These are phyloP conservation scores for Patella pellucida DNA, from an alignment of 2,888 invertebrate genomes.

Conservation along the genomic window DNA sequence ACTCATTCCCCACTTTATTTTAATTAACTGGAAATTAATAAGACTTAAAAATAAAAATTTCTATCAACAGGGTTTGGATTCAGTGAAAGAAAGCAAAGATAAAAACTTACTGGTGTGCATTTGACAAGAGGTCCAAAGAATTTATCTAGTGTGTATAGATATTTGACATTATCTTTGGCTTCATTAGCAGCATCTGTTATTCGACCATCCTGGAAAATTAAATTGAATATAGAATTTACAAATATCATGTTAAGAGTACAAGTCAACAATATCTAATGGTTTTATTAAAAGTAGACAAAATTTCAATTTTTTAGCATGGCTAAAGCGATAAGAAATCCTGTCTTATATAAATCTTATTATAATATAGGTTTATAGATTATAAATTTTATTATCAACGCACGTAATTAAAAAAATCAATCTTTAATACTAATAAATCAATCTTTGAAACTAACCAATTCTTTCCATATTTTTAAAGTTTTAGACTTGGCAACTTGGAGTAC, in stretches of 20 bases:
- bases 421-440: slow-evolving; percentile 34
- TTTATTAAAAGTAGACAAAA: too few species aligned
- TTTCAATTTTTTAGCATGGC: too few species aligned
- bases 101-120: slow-evolving; percentile 84
- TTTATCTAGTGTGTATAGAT: slow-evolving; percentile 92
- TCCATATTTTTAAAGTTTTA: slow-evolving; percentile 68
- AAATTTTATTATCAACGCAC: too few species aligned
- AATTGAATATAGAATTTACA: background rate
- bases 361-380: too few species aligned
- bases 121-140: slow-evolving; percentile 94
- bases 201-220: slow-evolving; percentile 78
- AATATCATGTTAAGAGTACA: too few species aligned
- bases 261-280: too few species aligned
- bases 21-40: background rate
- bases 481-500: slow-evolving; percentile 70
- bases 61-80: background rate
- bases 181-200: slow-evolving; percentile 96
- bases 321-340: too few species aligned
- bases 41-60: background rate
- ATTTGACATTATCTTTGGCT: slow-evolving; percentile 95
- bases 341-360: too few species aligned
- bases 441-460: slow-evolving; percentile 60
- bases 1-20: background rate
- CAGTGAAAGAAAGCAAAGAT: background rate
- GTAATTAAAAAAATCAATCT: too few species aligned